Conservation (phyloP, 2,888 invertebrate genomes). For the Lepidochrysops patricia region DNA sequence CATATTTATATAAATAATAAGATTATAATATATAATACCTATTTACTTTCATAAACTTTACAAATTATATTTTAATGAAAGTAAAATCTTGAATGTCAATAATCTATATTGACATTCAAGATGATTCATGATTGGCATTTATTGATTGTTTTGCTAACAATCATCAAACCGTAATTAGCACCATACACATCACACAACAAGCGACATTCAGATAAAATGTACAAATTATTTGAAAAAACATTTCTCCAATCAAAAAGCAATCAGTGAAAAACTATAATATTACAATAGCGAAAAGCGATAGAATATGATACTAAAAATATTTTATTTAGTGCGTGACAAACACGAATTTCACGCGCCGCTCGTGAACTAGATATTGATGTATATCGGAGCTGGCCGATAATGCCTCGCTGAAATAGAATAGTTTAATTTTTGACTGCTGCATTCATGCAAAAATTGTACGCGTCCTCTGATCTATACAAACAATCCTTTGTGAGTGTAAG, state of each 20-base stretch:
- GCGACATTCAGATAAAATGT: background rate
- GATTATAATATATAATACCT: too few relatives aligned
- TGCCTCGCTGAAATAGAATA: slow-evolving; percentile 7
- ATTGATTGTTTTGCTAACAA: background rate
- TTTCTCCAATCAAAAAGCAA: slow-evolving; percentile 2
- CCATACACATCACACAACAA: background rate
- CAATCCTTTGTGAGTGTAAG: too few relatives aligned
- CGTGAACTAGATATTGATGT: background rate
- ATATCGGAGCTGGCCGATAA: background rate
- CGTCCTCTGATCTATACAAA: background rate
- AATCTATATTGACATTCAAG: too few relatives aligned
- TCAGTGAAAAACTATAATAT: background rate
- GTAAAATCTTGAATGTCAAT: too few relatives aligned
- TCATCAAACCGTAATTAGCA: background rate
- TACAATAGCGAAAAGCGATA: background rate
- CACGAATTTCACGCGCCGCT: slow-evolving; percentile 10
- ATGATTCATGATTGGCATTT: too few relatives aligned
- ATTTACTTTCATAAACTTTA: too few relatives aligned
- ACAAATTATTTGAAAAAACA: background rate
- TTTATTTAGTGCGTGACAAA: slow-evolving; percentile 11
- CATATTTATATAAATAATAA: too few relatives aligned
- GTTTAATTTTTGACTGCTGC: background rate
- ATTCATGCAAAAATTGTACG: background rate
- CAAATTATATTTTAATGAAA: too few relatives aligned
- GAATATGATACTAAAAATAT: slow-evolving; percentile 1